Conservation (phyloP, 2,888 invertebrate genomes). For the Molorchus minor region DNA sequence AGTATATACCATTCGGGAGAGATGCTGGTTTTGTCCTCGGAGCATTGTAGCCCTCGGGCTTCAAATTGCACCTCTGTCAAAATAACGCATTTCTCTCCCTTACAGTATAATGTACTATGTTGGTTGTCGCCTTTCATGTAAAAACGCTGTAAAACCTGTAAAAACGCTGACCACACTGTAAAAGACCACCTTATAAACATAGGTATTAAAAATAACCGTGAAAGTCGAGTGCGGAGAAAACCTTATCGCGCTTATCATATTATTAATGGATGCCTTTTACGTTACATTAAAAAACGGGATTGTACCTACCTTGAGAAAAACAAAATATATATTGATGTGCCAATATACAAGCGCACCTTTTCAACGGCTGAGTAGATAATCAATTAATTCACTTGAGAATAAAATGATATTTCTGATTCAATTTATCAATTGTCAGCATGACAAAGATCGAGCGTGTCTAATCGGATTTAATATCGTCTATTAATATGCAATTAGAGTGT, state of each 20-base stretch:
- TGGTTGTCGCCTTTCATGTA: no score
- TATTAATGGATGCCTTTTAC: neutral
- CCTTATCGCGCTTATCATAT: neutral
- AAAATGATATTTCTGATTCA: constrained; percentile 36
- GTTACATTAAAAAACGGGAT: neutral
- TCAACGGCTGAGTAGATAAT: constrained; percentile 25
- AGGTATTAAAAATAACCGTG: no score
- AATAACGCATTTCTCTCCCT: no score
- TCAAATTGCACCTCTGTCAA: no score
- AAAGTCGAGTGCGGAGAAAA: neutral
- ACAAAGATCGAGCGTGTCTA: constrained; percentile 28
- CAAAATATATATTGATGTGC: constrained; percentile 14
- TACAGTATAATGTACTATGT: no score
- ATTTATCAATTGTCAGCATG: constrained; percentile 36
- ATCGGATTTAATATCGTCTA: constrained; percentile 16
- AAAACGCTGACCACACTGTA: no score
- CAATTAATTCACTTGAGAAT: constrained; percentile 32
- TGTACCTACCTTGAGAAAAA: neutral
- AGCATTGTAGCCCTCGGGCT: no score
- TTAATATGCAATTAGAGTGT: constrained; percentile 23
- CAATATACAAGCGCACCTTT: constrained; percentile 16
- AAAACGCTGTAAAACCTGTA: no score
- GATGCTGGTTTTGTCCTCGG: no score
- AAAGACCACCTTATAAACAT: no score
- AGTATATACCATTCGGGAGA: no score